Evolutionary conservation across 2,797 vertebrate species (phyloP), one percentile per base, ranked within the genome.

Genomic region (Centropyge bicolor): DNA sequence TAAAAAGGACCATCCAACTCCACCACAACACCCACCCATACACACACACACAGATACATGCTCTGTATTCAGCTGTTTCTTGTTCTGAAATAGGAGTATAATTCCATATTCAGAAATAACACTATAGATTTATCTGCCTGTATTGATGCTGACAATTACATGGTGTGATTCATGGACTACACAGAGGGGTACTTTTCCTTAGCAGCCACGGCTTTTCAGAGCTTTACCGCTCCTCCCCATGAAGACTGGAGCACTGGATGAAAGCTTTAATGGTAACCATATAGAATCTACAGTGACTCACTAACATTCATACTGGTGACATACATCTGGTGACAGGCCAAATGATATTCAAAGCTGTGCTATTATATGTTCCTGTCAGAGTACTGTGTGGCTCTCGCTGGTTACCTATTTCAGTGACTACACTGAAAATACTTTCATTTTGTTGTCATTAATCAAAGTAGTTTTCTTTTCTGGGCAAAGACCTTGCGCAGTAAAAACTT

Each of bases 91-190:
- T 41, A 66, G 56, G 43, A 19, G 46, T 59, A 69, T 54, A 57
- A 60, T 78, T 69, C 16, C 36, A 3, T 63, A 49, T 63, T 41
- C 61, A 19, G 55, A 70, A 72, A 66, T 59, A 40, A 79, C 68
- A 72, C 13, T 40, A 48, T 12, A 24, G 70, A 73, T 75, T 54
- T 62, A 78, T 85, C 57, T 64, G 22, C 38, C 41, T 60, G 36
- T 70, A 76, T 40, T 74, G 61, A 85, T 78, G 64, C 49, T 72
- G 70, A 83, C 64, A 81, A 75, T 78, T 67, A 78, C 70, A 46
- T 46, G 19, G 20, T 48, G 59, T 80, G 78, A 82, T 83, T 78
- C 85, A 86, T 85, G 70, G 72, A 83, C 63, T 80, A 22, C 22
- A 57, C 36, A 17, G 16, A 62, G 43, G 8, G 41, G n/a, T 13